Evolutionary conservation across 1,140 invertebrate genomes (phyloP), one percentile per base, ranked within the genome.

Genomic region (Drosophila bocqueti): DNA sequence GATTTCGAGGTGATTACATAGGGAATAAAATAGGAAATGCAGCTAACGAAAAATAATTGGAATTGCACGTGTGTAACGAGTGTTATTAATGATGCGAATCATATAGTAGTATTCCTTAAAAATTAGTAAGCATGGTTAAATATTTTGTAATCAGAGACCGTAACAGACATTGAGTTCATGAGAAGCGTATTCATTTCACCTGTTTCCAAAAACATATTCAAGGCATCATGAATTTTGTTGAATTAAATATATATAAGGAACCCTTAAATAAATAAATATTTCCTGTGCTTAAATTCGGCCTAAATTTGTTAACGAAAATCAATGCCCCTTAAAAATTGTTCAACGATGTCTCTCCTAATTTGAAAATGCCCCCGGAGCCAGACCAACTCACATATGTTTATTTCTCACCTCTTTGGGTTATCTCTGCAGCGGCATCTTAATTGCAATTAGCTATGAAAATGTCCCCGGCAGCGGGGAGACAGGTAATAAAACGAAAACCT

Each of bases 371-470:
- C 31, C 46, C 5, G 15, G 50, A 29, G 24, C 31, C 15, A 52
- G 49, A 18, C 46, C 13, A n/a, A 59, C 24, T 21, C 75, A 69
- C 80, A 83, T 67, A 54, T 38, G 83, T 89, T 75, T 81, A 64
- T 78, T 87, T 87, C 63, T 89, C 83, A 87, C 83, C 83, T 87
- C 50, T 65, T 60, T 66, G 36, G 77, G n/a, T 46, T 87, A 87
- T 87, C 83, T 55, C 2, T n/a, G 15, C 40, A 46, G 43, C 58
- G 58, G 59, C 84, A 87, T 87, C 83, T 87, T 87, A 87, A 87
- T 87, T 87, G 85, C 83, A 87, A 87, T 87, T 89, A 87, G 83
- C 84, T 81, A 90, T 81, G 77, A 78, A 83, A 83, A 89, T 85
- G 75, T 84, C 63, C 34, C 57, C 58, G 29, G 49, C 62, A 52